Percentiles rank a stretch among this genome's conserved stretches.
phyloP scores from a whole-genome alignment of 1,140 invertebrate genomes.

The Diprion similis region DNA sequence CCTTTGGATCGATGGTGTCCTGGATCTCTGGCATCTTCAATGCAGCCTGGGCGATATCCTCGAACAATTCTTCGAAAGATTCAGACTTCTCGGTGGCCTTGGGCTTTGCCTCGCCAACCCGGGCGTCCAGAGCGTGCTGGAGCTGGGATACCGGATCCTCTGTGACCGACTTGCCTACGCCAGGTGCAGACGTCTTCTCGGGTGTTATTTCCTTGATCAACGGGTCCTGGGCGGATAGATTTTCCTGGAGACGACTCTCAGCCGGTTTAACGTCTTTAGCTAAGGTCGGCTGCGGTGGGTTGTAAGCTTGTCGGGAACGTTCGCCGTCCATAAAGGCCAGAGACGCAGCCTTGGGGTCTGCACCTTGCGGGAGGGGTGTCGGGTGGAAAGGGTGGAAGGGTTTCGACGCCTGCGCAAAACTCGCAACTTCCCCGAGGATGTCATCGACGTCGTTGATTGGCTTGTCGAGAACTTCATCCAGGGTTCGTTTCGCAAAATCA shows the following conservation, averaged over 20 bases:
- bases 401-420: background rate
- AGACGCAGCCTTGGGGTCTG: constrained; percentile 52
- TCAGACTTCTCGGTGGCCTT: background rate
- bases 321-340: constrained; percentile 63
- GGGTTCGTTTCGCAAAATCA: constrained; percentile 40
- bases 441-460: background rate
- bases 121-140: background rate
- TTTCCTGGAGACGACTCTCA: background rate
- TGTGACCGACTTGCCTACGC: background rate
- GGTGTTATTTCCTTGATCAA: too few relatives aligned
- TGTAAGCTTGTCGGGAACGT: constrained; percentile 9
- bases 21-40: background rate
- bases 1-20: background rate
- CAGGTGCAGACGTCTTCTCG: background rate
- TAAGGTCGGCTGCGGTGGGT: background rate
- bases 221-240: background rate
- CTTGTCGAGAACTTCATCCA: background rate
- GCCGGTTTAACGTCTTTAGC: background rate
- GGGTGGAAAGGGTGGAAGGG: too few relatives aligned
- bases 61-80: background rate
- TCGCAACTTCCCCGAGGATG: background rate
- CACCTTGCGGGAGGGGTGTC: constrained; percentile 21
- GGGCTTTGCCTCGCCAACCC: background rate
- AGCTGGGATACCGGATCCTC: background rate
- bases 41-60: background rate